These are phyloP conservation scores for Amblyjoppa proteus DNA, from an alignment of 2,888 invertebrate species.

Conservation along the genomic window DNA sequence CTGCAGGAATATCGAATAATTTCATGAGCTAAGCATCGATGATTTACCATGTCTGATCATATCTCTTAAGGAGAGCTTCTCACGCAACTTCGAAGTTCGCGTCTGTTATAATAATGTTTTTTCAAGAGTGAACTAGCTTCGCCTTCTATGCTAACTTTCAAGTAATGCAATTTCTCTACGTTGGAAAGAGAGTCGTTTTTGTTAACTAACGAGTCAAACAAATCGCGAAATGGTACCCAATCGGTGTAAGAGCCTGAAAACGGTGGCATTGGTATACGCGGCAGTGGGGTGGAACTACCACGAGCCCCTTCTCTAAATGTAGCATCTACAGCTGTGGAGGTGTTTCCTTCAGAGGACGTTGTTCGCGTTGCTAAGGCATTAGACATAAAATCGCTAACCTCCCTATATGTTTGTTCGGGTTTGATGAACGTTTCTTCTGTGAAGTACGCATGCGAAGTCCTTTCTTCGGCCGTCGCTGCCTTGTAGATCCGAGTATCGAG, in stretches of 20 bases:
- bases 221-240: constrained; percentile 25
- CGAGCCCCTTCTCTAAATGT: background rate
- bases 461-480: background rate
- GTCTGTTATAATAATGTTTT: constrained; percentile 32
- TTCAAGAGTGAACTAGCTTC: constrained; percentile 19
- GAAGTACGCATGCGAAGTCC: background rate
- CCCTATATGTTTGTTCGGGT: background rate
- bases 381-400: constrained; percentile 31
- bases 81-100: constrained; percentile 39
- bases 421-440: background rate
- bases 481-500: background rate
- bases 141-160: constrained; percentile 28
- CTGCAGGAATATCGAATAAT: constrained; percentile 30
- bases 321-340: background rate
- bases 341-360: background rate
- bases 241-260: constrained; percentile 29
- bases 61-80: constrained; percentile 18
- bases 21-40: constrained; percentile 19
- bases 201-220: constrained; percentile 19
- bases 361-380: constrained; percentile 1
- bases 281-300: constrained; percentile 3
- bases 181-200: constrained; percentile 28
- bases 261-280: constrained; percentile 37
- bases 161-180: constrained; percentile 56
- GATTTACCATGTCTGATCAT: constrained; percentile 24